Percentiles rank a stretch among this genome's conserved stretches.
Evolutionary conservation across 2,797 vertebrate genomes (phyloP).

Genomic region (Pyrocephalus nanus): DNA sequence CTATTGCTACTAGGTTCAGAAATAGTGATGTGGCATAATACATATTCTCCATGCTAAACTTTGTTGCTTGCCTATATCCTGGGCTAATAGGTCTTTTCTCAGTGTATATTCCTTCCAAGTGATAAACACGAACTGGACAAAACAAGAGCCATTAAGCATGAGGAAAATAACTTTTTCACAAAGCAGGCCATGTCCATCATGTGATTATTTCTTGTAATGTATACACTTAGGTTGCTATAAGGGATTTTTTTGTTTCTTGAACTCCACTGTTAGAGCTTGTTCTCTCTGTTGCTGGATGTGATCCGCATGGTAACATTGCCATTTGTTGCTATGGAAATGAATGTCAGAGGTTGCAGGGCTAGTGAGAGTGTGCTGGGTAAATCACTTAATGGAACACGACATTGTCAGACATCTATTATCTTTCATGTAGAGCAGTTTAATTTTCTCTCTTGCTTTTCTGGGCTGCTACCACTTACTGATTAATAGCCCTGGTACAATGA

Average conservation of each 20-base stretch:
- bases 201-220: not conserved
- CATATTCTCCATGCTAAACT: not conserved
- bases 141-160: not conserved
- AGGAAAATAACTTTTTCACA: not conserved
- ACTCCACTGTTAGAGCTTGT: not conserved
- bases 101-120: not conserved
- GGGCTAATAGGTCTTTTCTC: not conserved
- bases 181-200: not conserved
- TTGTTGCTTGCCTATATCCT: not conserved
- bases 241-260: not conserved
- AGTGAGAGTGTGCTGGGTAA: slow-evolving; percentile 5
- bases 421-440: slow-evolving; percentile 44
- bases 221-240: not conserved
- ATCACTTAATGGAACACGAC: slow-evolving; percentile 45
- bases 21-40: not conserved
- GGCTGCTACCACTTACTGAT: not conserved
- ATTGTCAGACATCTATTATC: slow-evolving; percentile 40
- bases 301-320: not conserved
- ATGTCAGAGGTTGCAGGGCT: slow-evolving; percentile 6
- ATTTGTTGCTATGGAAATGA: slow-evolving; percentile 66
- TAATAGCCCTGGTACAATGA: not conserved
- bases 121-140: not conserved
- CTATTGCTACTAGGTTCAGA: not conserved
- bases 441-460: slow-evolving; percentile 32
- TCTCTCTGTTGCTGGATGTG: not conserved